Evolutionary conservation across 2,888 invertebrate species (phyloP), one percentile per base, ranked within the genome.

Genomic region (Autographa pulchrina): DNA sequence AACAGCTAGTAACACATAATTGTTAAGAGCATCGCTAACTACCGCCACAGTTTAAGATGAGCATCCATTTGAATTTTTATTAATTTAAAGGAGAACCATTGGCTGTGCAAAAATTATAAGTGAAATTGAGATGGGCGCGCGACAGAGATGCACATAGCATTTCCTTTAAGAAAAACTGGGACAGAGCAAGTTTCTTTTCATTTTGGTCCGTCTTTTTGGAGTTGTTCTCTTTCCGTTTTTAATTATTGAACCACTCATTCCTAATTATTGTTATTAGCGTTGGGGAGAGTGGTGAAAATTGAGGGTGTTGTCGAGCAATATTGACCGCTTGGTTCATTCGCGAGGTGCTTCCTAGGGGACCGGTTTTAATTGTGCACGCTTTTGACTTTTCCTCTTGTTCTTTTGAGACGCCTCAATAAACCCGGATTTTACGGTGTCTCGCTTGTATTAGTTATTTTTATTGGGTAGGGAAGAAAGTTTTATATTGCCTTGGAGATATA

Each of bases 161-260:
- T 72, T 82, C 82, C 80, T 63, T 71, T 80, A 77, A 71, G 75
- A 80, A 81, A 85, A 85, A 90, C 87, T 80, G 91, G 88, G 91
- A 90, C 69, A 75, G 84, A 56, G 62, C 43, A 70, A 86, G 73
- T 89, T 92, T 91, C 91, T 91, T 92, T 86, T 83, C 82, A 85
- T 84, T 82, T 85, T 77, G 82, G 79, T 81, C 81, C 88, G 92
- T 91, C 93, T 94, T 94, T 94, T 93, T 90, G 90, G 89, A 91
- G 92, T 92, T 92, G 92, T 93, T 94, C 93, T 93, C 94, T 94
- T 95, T 96, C 96, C 96, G 96, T 96, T 96, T 96, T 96, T 96
- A 96, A 96, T 96, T 96, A 96, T 96, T 94, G 96, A 96, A 96
- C 96, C 96, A 96, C 96, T 96, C 96, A 96, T 96, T 96, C 92